Evolutionary conservation across 1,140 invertebrate genomes (phyloP), one percentile per base, ranked within the genome.

Genomic region (Cotesia typhae): DNA sequence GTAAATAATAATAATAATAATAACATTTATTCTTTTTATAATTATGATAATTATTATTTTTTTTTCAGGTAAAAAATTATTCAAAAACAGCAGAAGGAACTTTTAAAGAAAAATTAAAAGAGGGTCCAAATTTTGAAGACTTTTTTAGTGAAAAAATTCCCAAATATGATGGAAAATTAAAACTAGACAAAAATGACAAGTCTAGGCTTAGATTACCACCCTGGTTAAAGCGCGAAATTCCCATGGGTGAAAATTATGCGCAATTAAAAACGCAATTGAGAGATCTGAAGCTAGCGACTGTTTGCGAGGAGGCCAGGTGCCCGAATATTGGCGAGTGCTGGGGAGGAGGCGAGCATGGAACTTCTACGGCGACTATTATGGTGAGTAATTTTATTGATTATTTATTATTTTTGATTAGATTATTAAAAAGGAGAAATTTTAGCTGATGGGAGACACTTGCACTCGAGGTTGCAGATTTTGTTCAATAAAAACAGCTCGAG

Each of bases 241-340:
- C 98, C 9, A 92, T 93, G 78, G 97, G 94, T 41, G 89, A 93
- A 79, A 96, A 96, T 87, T 97, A 93, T 82, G 91, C 88, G 75
- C 91, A 91, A 80, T 85, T 99, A 12, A 99, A 99, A 81, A 89
- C 93, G 64, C 94, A 96, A 81, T 86, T 99, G 9, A 87, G 96
- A 69, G 90, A 92, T 12, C 88, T 99, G 10, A 98, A 98, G 78
- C 88, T 99, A 7, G 94, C 96, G 79, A 99, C 98, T 2, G 98
- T 99, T 1, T 99, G 98, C 86, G 97, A 99, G 84, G 98, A 99
- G 88, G 98, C 98, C 0, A 89, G 96, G 75, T 99, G 98, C 90
- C 98, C 98, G 0, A 99, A 99, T 87, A 99, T 99, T 78, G 97
- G 97, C 20, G 97, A 99, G 88, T 99, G 98, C 87, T 99, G 98